Evolutionary conservation across 2,113 vertebrate species (phyloP).

Genomic region (Hiodon alosoides): DNA sequence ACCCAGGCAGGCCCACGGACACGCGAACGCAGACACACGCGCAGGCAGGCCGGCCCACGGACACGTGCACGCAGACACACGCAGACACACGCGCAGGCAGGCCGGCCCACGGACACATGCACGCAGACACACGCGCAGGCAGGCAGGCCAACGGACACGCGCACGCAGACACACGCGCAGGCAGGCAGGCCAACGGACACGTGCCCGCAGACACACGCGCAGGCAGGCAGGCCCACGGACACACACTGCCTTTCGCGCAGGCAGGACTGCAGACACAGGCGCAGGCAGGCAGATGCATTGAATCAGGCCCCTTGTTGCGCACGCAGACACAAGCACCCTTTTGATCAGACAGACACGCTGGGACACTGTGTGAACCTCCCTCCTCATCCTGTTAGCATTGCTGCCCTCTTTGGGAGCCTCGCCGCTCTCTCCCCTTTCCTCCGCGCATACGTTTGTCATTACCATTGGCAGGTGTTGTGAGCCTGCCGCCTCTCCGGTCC

Average conservation of each 20-base stretch:
- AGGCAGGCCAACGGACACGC: neutral
- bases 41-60: neutral
- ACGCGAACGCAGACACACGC: neutral
- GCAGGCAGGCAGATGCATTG: too few relatives aligned
- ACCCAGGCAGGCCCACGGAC: too few relatives aligned
- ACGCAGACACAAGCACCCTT: too few relatives aligned
- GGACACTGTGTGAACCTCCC: too few relatives aligned
- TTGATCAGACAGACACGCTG: too few relatives aligned
- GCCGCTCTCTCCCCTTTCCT: slow-evolving; percentile 27
- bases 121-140: neutral
- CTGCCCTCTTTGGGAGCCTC: slow-evolving; percentile 33
- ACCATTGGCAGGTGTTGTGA: slow-evolving; percentile 62
- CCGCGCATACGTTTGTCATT: slow-evolving; percentile 60
- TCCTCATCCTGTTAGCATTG: slow-evolving; percentile 21
- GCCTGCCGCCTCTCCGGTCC: slow-evolving; percentile 49
- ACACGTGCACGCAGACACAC: neutral
- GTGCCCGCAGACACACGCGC: neutral
- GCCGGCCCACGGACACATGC: neutral
- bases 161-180: neutral
- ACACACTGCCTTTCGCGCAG: neutral
- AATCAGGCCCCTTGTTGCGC: too few relatives aligned
- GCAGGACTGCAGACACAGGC: too few relatives aligned
- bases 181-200: slow-evolving; percentile 10
- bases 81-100: neutral
- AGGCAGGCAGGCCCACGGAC: neutral